Conservation (phyloP, 2,888 invertebrate genomes). For the Eugnorisma glareosa region DNA sequence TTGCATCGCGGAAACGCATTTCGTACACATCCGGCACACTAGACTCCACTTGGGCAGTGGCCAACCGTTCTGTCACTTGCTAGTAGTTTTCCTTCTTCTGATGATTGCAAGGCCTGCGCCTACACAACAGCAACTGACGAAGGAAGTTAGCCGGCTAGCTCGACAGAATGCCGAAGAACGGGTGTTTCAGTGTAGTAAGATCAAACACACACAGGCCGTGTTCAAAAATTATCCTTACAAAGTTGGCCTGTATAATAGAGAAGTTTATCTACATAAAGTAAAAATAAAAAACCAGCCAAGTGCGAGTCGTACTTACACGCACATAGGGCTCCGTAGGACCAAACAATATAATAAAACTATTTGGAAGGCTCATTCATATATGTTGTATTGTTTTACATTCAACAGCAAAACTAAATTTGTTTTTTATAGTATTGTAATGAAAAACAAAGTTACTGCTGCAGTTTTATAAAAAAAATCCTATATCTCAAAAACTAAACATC, state of each 20-base stretch:
- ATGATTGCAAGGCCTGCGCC: neutral
- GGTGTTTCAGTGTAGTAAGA: neutral
- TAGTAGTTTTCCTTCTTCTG: neutral
- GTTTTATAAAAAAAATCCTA: too few species aligned
- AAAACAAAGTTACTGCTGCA: too few species aligned
- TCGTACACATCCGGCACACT: constrained; percentile 74
- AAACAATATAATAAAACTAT: too few species aligned
- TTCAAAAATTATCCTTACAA: neutral
- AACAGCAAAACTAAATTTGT: too few species aligned
- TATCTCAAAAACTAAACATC: too few species aligned
- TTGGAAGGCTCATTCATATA: too few species aligned
- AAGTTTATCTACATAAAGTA: neutral
- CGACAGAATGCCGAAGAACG: neutral
- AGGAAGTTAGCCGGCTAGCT: neutral
- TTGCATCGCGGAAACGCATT: constrained; percentile 73
- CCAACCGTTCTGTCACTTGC: neutral
- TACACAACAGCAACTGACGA: neutral
- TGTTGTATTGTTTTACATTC: too few species aligned
- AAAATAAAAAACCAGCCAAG: too few species aligned
- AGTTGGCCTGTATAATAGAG: neutral
- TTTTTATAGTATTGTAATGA: too few species aligned
- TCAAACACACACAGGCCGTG: neutral
- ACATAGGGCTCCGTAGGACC: too few species aligned
- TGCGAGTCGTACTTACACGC: too few species aligned
- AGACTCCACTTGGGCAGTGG: constrained; percentile 20